Evolutionary conservation across 2,113 vertebrate genomes (phyloP).

Genomic region (Podiceps cristatus): DNA sequence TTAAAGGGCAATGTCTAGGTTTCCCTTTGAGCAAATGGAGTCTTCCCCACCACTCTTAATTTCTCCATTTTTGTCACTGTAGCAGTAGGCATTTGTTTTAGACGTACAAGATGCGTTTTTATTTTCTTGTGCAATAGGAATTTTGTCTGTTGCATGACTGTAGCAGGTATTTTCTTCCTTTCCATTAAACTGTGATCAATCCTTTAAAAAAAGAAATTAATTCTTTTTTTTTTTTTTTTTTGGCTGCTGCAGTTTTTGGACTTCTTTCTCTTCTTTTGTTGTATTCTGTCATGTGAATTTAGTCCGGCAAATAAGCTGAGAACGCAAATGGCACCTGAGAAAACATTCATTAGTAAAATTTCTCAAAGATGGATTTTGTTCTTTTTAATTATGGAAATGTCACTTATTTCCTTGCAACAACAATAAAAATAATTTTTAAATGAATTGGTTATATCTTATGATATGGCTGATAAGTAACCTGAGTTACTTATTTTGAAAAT

Average conservation of each 20-base stretch:
- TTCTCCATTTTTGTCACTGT: slow-evolving; percentile 52
- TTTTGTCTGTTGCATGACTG: not conserved
- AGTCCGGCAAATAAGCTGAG: slow-evolving; percentile 16
- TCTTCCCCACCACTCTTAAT: slow-evolving; percentile 63
- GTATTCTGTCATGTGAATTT: slow-evolving; percentile 60
- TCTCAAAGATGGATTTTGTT: slow-evolving; percentile 14
- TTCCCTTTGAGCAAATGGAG: slow-evolving; percentile 50
- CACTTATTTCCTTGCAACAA: not conserved
- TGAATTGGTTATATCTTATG: not conserved
- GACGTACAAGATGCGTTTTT: not conserved
- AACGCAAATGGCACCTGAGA: slow-evolving; percentile 59
- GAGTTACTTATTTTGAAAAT: slow-evolving; percentile 9
- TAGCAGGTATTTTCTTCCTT: slow-evolving; percentile 10
- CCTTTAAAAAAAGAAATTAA: not conserved
- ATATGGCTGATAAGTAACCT: not conserved
- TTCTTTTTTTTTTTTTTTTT: slow-evolving; percentile 17
- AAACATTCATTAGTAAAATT: not conserved
- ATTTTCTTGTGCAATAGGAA: slow-evolving; percentile 1
- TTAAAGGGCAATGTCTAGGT: not conserved
- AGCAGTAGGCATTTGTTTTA: slow-evolving; percentile 1
- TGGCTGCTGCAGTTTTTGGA: slow-evolving; percentile 49
- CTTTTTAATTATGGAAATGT: not conserved
- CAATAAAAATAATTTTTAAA: not conserved
- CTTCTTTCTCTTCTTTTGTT: slow-evolving; percentile 72
- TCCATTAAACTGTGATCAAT: not conserved